Conservation (phyloP, 1,140 invertebrate species). For the Bombus vancouverensis region DNA sequence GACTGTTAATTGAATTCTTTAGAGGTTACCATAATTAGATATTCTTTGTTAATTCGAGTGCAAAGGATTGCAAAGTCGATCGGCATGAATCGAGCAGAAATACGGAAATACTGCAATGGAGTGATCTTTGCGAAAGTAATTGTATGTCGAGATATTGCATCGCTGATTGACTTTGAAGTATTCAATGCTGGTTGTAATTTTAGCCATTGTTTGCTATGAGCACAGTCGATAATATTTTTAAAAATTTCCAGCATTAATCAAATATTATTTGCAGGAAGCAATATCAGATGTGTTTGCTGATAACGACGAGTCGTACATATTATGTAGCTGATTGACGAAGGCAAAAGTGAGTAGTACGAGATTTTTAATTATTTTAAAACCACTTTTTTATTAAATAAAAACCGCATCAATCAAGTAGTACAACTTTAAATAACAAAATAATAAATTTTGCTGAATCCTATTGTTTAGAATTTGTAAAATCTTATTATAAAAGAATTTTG, state of each 20-base stretch:
- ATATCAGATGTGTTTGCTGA: not conserved
- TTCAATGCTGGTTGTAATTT: not conserved
- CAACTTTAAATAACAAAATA: not conserved
- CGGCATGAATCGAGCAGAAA: not conserved
- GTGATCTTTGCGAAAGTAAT: not conserved
- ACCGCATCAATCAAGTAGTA: not conserved
- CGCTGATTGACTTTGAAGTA: not conserved
- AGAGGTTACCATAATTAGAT: not conserved
- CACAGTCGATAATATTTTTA: not conserved
- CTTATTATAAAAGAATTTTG: not conserved
- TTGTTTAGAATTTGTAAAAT: too few species aligned
- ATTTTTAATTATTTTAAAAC: not conserved
- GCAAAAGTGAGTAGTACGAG: conserved; percentile 5
- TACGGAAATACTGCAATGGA: not conserved
- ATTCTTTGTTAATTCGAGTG: not conserved
- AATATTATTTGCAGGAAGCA: not conserved
- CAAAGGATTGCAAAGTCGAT: not conserved
- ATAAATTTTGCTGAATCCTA: too few species aligned
- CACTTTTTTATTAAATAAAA: not conserved
- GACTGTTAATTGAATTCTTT: too few species aligned
- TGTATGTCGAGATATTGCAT: not conserved
- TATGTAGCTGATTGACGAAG: not conserved
- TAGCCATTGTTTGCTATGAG: not conserved
- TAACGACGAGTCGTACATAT: not conserved
- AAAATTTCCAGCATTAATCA: not conserved